These are phyloP conservation scores for Saccopteryx leptura DNA, from an alignment of 2,113 vertebrate genomes.

Conservation along the genomic window DNA sequence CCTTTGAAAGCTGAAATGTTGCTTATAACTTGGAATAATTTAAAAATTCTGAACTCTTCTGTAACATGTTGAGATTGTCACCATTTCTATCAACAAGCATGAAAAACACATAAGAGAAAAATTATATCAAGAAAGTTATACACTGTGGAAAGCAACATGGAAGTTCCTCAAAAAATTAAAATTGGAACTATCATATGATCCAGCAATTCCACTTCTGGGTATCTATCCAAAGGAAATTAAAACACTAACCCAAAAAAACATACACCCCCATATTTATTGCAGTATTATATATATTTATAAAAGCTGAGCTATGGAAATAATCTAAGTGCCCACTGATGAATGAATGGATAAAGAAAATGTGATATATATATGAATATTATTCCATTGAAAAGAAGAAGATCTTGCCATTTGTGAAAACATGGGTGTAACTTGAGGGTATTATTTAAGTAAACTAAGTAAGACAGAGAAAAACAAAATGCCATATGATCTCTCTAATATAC, in stretches of 20 bases:
- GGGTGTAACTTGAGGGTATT: not conserved
- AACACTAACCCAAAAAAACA: not conserved
- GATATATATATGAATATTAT: not conserved
- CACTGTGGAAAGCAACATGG: not conserved
- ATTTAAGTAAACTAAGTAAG: not conserved
- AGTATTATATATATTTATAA: not conserved
- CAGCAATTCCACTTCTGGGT: not conserved
- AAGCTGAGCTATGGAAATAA: too few species aligned
- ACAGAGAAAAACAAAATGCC: not conserved
- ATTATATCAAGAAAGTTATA: not conserved
- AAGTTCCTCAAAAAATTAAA: not conserved
- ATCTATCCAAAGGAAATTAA: not conserved
- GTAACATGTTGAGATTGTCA: not conserved
- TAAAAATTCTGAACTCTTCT: not conserved
- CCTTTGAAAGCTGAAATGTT: not conserved
- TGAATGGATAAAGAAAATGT: not conserved
- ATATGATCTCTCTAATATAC: not conserved
- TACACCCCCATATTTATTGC: not conserved
- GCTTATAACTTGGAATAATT: not conserved
- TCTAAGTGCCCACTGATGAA: too few species aligned
- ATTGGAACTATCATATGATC: not conserved
- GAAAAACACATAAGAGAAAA: conserved; percentile 1
- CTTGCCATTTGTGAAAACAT: not conserved
- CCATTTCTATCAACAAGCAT: not conserved
- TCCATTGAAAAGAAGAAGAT: not conserved